Evolutionary conservation across 2,888 invertebrate species (phyloP).

Genomic region (Harpalus rubripes): DNA sequence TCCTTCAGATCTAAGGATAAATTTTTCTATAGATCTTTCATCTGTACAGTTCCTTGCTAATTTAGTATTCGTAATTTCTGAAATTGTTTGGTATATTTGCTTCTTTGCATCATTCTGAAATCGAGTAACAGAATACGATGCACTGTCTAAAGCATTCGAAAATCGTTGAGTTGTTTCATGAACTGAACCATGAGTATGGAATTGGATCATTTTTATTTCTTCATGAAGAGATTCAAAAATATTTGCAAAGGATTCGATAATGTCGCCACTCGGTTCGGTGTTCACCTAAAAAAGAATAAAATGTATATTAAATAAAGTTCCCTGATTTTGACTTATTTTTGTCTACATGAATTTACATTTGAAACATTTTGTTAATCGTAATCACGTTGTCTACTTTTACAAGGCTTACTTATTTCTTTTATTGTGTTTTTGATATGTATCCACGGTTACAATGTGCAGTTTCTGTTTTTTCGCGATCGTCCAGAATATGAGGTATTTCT

Average conservation of each 20-base stretch:
- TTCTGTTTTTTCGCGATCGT: too few species aligned
- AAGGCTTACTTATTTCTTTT: too few species aligned
- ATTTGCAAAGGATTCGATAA: conserved; percentile 7
- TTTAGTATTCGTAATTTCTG: background rate
- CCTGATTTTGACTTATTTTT: background rate
- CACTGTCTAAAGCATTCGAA: too few species aligned
- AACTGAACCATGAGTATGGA: background rate
- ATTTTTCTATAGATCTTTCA: background rate
- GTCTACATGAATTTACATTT: too few species aligned
- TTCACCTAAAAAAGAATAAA: background rate
- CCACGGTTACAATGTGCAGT: too few species aligned
- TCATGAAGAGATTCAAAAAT: conserved; percentile 9
- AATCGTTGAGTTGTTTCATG: background rate
- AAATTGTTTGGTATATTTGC: background rate
- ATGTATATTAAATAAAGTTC: background rate
- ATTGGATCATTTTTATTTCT: conserved; percentile 1
- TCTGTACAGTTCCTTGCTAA: background rate
- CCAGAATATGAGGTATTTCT: too few species aligned
- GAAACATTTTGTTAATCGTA: too few species aligned
- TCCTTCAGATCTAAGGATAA: conserved; percentile 12
- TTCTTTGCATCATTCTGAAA: conserved; percentile 11
- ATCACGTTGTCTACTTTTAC: too few species aligned
- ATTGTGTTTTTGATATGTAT: too few species aligned
- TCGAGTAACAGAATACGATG: background rate
- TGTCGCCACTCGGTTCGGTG: background rate